phyloP scores from a whole-genome alignment of 2,888 invertebrate species.

The Athalia rosae region DNA sequence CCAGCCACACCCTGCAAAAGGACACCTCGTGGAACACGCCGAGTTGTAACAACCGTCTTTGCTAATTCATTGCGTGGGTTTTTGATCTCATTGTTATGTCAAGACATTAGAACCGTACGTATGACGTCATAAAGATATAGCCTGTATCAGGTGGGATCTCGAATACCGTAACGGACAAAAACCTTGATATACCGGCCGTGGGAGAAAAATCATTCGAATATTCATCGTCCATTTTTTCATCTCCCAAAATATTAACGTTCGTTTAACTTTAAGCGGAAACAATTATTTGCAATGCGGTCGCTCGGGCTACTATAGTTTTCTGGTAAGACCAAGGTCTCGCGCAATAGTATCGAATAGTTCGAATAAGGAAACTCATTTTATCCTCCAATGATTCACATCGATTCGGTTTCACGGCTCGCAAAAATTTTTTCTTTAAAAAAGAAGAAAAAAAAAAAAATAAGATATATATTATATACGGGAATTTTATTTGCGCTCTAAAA shows the following conservation, averaged over 20 bases:
- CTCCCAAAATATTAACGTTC: neutral
- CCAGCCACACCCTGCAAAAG: constrained; percentile 21
- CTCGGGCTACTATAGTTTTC: neutral
- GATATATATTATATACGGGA: constrained; percentile 12
- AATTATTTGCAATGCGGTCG: neutral
- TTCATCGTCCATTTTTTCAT: neutral
- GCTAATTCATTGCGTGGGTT: constrained; percentile 41
- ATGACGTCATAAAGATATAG: constrained; percentile 8
- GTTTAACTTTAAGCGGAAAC: neutral
- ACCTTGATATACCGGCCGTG: too few relatives aligned
- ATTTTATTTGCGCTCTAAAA: constrained; percentile 22
- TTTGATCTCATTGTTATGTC: constrained; percentile 43
- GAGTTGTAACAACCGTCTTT: constrained; percentile 30
- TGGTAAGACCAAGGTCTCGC: constrained; percentile 18
- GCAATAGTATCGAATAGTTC: constrained; percentile 14
- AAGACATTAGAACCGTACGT: neutral
- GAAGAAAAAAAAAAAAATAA: too few relatives aligned
- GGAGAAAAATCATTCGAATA: neutral
- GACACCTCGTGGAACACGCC: constrained; percentile 12
- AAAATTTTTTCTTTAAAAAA: neutral
- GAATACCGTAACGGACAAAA: neutral
- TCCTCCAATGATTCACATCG: constrained; percentile 59
- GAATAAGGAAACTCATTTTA: constrained; percentile 59
- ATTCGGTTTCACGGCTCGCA: constrained; percentile 14
- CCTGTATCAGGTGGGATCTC: constrained; percentile 7